Percentiles rank a stretch among this genome's conserved stretches.
These are phyloP conservation scores for Habroteleia sp. DNA, from an alignment of 2,888 invertebrate genomes.

Conservation along the genomic window DNA sequence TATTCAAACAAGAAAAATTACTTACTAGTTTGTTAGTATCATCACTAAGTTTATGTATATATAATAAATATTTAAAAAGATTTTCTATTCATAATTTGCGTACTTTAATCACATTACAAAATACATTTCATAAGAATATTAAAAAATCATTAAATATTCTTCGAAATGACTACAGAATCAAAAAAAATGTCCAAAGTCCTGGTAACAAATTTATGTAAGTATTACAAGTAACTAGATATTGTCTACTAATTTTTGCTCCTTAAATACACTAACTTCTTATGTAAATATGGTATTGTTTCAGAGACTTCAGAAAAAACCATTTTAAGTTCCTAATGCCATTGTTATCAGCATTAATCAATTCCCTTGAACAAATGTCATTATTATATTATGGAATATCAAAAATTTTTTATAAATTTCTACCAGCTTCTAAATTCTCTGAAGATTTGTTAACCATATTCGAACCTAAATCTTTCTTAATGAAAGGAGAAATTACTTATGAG, in stretches of 20 bases:
- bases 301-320: conserved; percentile 70
- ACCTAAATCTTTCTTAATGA: conserved; percentile 61
- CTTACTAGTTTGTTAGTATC: conserved; percentile 57
- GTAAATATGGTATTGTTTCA: too few species aligned
- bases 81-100: conserved; percentile 62
- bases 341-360: conserved; percentile 68
- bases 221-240: too few species aligned
- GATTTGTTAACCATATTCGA: conserved; percentile 68
- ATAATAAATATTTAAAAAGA: conserved; percentile 64
- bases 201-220: conserved; percentile 72
- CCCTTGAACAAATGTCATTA: conserved; percentile 68
- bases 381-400: conserved; percentile 68
- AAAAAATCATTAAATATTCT: conserved; percentile 74
- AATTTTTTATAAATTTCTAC: conserved; percentile 68
- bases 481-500: conserved; percentile 73
- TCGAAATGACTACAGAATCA: conserved; percentile 69
- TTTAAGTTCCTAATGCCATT: conserved; percentile 70
- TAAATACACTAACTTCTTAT: too few species aligned
- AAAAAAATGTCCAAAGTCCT: conserved; percentile 58
- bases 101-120: conserved; percentile 70
- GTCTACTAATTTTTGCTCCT: too few species aligned
- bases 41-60: conserved; percentile 57
- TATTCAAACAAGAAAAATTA: conserved; percentile 61
- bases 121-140: conserved; percentile 69
- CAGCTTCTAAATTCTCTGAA: conserved; percentile 52